Percentiles rank a stretch among this genome's conserved stretches.
These are phyloP conservation scores for Empis livida DNA, from an alignment of 2,888 invertebrate species.

Conservation along the genomic window DNA sequence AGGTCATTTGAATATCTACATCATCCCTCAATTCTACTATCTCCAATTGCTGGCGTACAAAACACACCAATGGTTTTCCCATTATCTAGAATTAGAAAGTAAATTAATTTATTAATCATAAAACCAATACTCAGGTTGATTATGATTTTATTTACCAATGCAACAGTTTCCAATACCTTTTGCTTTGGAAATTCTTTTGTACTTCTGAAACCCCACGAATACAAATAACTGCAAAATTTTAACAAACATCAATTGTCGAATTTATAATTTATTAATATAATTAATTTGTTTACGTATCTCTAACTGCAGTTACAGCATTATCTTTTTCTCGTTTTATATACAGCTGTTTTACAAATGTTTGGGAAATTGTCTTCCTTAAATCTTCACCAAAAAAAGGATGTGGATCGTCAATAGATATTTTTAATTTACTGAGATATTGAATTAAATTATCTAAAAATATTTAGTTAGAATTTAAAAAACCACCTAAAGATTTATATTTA, in stretches of 20 bases:
- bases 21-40: too few species aligned
- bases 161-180: conserved; percentile 15
- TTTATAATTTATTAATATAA: not conserved
- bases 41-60: conserved; percentile 15
- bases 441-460: conserved; percentile 15
- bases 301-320: conserved; percentile 14
- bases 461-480: not conserved
- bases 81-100: conserved; percentile 15
- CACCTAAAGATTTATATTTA: not conserved
- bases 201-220: conserved; percentile 21
- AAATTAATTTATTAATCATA: conserved; percentile 1
- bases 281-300: conserved; percentile 12
- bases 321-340: conserved; percentile 20
- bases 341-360: conserved; percentile 22
- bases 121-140: not conserved
- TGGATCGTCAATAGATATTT: conserved; percentile 16
- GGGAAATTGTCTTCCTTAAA: conserved; percentile 20
- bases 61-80: conserved; percentile 15
- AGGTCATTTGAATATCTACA: too few species aligned
- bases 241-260: not conserved
- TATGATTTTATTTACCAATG: conserved; percentile 14
- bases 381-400: conserved; percentile 19
- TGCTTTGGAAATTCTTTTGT: conserved; percentile 19
- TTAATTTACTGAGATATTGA: conserved; percentile 18
- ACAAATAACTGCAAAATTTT: conserved; percentile 14